These are phyloP conservation scores for Oncorhynchus nerka DNA, from an alignment of 2,113 vertebrate species.

Conservation along the genomic window DNA sequence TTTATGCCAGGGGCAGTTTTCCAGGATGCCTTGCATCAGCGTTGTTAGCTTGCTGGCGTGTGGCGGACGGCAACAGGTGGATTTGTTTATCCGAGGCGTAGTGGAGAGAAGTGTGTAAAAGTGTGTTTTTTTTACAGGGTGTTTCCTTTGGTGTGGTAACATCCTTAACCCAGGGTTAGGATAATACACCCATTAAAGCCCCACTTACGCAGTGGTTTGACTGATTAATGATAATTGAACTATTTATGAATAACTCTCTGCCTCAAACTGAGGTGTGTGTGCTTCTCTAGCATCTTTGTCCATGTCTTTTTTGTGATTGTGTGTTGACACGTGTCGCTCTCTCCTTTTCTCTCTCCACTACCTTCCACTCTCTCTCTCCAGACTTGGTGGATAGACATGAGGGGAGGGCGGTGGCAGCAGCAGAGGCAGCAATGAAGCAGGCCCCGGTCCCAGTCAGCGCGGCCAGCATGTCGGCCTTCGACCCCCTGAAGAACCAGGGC, in stretches of 20 bases:
- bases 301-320: neutral
- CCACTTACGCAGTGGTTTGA: constrained; percentile 1
- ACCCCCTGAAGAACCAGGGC: constrained; percentile 97
- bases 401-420: constrained; percentile 80
- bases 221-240: neutral
- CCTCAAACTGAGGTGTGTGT: neutral
- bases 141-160: neutral
- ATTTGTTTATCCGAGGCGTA: neutral
- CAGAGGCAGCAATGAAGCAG: constrained; percentile 81
- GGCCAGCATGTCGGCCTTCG: constrained; percentile 98
- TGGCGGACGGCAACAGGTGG: constrained; percentile 19
- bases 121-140: constrained; percentile 6
- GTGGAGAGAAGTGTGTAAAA: neutral
- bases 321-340: neutral
- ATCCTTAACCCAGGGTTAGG: neutral
- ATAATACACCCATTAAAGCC: neutral
- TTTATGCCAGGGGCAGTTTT: neutral
- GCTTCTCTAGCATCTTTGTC: neutral
- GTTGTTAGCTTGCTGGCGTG: constrained; percentile 18
- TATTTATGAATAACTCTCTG: neutral
- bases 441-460: constrained; percentile 89
- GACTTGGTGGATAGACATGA: constrained; percentile 79
- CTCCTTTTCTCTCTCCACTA: neutral
- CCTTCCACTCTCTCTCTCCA: constrained; percentile 36
- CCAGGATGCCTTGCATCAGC: neutral